Evolutionary conservation across 2,113 vertebrate species (phyloP), one percentile per base, ranked within the genome.

Genomic region (Chionodraco myersi): DNA sequence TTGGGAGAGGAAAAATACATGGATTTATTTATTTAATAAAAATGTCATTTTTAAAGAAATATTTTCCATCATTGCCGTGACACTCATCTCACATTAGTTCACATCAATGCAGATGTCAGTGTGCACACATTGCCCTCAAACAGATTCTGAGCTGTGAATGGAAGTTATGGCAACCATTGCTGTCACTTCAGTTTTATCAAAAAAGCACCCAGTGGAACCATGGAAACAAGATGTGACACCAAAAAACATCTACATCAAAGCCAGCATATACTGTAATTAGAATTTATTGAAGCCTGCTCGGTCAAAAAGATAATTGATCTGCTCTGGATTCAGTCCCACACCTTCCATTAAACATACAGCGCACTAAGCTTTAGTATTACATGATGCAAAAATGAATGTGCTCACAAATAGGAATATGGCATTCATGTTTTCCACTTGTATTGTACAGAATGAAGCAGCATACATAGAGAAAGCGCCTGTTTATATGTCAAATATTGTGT

Each of bases 31-130:
- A 84, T 81, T 90, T 86, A 77, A 87, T 86, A 83, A 84, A 91
- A 87, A 88, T 73, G 83, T 86, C 87, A 91, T 73, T 86, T 90
- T 91, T 91, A 83, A 84, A 80, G 83, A 89, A 88, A 91, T 70
- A 65, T 86, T 80, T 90, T 80, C 85, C 85, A 84, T 88, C 79
- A 88, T 75, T 82, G 84, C 83, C 79, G 72, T 84, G 83, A 87
- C 90, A 89, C 91, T 91, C 87, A 88, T 86, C 86, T 93, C 85
- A 65, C 90, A 92, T 94, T 93, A 93, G 91, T 91, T 86, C 92
- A 93, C 90, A 86, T 91, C 89, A 92, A 89, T 88, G 91, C 86
- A 93, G 88, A 93, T 90, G 93, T 92, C 93, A 92, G 82, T 73
- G 81, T 85, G 88, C 85, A 87, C 88, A 91, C 86, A 81, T 87